These are phyloP conservation scores for Pardalotus punctatus DNA, from an alignment of 2,113 vertebrate genomes.

Conservation along the genomic window DNA sequence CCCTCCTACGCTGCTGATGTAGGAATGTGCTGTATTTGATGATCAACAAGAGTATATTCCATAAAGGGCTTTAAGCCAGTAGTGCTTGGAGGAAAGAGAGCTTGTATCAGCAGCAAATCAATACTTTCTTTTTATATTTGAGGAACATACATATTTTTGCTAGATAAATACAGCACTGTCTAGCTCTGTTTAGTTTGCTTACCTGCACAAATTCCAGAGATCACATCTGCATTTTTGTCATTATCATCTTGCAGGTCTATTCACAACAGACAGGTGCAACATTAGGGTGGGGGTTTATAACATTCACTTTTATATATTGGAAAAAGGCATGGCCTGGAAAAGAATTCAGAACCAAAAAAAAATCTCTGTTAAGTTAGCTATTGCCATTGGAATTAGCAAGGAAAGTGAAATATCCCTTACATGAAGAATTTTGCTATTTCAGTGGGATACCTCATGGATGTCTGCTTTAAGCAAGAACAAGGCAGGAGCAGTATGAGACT, in stretches of 20 bases:
- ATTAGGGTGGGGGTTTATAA: neutral
- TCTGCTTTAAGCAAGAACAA: neutral
- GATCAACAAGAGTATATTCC: constrained; percentile 25
- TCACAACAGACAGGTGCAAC: constrained; percentile 35
- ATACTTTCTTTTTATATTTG: constrained; percentile 50
- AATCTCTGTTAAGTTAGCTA: neutral
- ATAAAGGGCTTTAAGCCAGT: constrained; percentile 43
- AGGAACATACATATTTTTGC: constrained; percentile 31
- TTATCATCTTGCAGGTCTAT: constrained; percentile 48
- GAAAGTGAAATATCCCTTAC: neutral
- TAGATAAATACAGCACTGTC: constrained; percentile 54
- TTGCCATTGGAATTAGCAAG: neutral
- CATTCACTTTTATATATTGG: neutral
- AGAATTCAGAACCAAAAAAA: neutral
- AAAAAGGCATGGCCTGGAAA: neutral
- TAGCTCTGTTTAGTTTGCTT: constrained; percentile 33
- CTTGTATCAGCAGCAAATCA: constrained; percentile 48
- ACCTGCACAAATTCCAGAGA: constrained; percentile 38
- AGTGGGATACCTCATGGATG: neutral
- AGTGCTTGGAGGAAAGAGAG: constrained; percentile 41
- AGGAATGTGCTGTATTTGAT: constrained; percentile 39
- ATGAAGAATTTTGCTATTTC: neutral
- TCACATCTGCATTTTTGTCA: constrained; percentile 44
- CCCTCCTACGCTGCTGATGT: constrained; percentile 20
- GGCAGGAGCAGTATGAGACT: neutral